phyloP scores from a whole-genome alignment of 2,888 invertebrate genomes.

The Eupithecia dodoneata region DNA sequence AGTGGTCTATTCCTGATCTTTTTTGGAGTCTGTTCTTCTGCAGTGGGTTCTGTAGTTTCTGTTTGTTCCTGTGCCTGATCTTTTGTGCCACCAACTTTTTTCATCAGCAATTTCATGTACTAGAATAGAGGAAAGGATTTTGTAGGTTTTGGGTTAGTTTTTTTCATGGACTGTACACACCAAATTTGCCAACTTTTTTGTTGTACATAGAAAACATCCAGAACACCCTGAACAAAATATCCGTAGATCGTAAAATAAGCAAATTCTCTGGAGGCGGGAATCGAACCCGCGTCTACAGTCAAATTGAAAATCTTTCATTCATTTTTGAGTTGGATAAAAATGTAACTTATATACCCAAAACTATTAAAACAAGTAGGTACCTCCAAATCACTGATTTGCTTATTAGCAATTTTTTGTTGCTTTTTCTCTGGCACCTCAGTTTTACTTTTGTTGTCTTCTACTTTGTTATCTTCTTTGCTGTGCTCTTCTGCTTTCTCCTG shows the following conservation, averaged over 20 bases:
- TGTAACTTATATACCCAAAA: background rate
- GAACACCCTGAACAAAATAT: no score
- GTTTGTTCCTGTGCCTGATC: slow-evolving; percentile 46
- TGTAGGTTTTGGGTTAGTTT: background rate
- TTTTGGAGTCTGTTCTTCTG: slow-evolving; percentile 57
- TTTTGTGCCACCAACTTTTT: slow-evolving; percentile 68
- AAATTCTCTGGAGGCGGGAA: no score
- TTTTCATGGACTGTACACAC: background rate
- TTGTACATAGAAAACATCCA: no score
- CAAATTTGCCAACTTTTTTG: no score
- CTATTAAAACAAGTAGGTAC: slow-evolving; percentile 58
- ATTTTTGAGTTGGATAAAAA: no score
- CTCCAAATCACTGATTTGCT: slow-evolving; percentile 91
- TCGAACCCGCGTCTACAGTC: no score
- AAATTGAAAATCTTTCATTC: no score
- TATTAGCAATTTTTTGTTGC: slow-evolving; percentile 86
- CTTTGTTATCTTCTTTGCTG: slow-evolving; percentile 30
- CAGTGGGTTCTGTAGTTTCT: slow-evolving; percentile 51
- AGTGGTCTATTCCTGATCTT: slow-evolving; percentile 76
- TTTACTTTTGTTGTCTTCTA: slow-evolving; percentile 20
- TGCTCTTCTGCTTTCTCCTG: slow-evolving; percentile 37
- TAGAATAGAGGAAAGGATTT: slow-evolving; percentile 53
- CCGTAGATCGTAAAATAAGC: no score
- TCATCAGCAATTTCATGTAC: slow-evolving; percentile 89
- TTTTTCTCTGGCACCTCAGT: slow-evolving; percentile 57